phyloP scores from a whole-genome alignment of 2,888 invertebrate genomes.

The Villa cingulata region DNA sequence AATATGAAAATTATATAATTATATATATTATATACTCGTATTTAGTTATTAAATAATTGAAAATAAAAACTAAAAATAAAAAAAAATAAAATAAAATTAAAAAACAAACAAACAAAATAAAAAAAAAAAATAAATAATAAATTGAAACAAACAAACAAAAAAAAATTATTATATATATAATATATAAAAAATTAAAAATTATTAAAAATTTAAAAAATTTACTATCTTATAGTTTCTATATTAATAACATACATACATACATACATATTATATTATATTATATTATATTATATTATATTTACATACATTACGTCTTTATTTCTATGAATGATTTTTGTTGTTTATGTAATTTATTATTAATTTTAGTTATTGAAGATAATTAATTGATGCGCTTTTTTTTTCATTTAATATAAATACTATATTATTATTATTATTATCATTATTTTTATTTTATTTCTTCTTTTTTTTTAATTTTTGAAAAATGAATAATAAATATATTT shows the following conservation, averaged over 20 bases:
- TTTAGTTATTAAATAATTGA: no score
- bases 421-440: no score
- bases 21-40: no score
- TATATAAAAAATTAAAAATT: not conserved
- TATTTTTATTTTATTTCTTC: no score
- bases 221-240: no score
- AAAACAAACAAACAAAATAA: no score
- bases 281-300: not conserved
- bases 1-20: no score
- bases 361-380: constrained; percentile 15
- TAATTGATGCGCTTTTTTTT: constrained; percentile 13
- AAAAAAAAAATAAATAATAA: constrained; percentile 2
- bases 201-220: not conserved
- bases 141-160: constrained; percentile 1
- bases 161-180: not conserved
- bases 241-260: no score
- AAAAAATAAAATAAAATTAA: no score
- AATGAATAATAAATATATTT: not conserved
- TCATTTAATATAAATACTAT: constrained; percentile 16
- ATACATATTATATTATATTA: no score
- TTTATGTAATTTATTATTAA: constrained; percentile 20
- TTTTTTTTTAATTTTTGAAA: constrained; percentile 15
- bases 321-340: constrained; percentile 17
- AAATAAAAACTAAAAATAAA: no score
- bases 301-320: not conserved